phyloP scores from a whole-genome alignment of 2,113 vertebrate species.

The Pleuronectes platessa region DNA sequence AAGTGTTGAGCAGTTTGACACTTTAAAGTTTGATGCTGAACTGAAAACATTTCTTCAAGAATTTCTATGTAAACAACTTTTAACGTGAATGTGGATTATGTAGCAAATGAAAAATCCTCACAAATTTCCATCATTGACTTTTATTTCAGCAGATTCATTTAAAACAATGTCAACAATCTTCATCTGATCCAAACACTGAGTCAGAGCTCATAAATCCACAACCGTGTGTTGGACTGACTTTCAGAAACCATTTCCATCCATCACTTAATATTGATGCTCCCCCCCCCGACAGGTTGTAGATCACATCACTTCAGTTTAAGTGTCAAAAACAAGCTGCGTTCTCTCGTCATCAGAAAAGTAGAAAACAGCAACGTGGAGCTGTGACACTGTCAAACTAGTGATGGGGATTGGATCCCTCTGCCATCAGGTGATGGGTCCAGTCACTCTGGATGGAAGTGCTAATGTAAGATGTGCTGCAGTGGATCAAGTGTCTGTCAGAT shows the following conservation, averaged over 20 bases:
- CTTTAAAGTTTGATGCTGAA: no score
- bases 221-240: constrained; percentile 28
- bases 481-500: no score
- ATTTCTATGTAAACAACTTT: no score
- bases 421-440: constrained; percentile 57
- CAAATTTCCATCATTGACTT: no score
- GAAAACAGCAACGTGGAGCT: constrained; percentile 33
- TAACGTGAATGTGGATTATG: no score
- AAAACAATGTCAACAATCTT: not conserved
- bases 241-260: constrained; percentile 31
- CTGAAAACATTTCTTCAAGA: no score
- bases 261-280: constrained; percentile 4
- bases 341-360: constrained; percentile 35
- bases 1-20: no score
- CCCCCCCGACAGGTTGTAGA: constrained; percentile 14
- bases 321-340: constrained; percentile 30
- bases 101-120: no score
- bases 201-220: not conserved
- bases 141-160: not conserved
- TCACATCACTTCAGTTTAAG: constrained; percentile 27
- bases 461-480: not conserved
- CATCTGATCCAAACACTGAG: no score
- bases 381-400: constrained; percentile 41
- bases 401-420: constrained; percentile 61
- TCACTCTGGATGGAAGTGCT: constrained; percentile 27